Base-by-base conservation (phyloP, 1,140 invertebrate genomes). In the Drosophila serrata region DNA sequence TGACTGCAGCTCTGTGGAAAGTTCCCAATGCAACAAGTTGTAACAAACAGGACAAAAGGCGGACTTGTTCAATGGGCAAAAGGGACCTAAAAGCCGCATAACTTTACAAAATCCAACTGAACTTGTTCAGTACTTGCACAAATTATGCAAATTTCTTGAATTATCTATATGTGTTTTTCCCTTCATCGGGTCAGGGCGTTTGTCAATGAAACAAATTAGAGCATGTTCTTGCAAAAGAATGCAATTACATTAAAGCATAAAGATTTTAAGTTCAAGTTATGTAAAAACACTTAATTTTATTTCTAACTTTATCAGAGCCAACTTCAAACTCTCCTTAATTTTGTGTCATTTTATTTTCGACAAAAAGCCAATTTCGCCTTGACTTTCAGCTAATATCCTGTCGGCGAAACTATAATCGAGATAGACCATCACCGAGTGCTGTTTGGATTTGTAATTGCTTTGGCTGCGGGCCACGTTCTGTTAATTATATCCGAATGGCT, bases 401-500 rank as follows among this genome's bases (percentile, higher is more conserved):
- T 88, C 73, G 85, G 61, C 85, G 59, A 77, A 88, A 90, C 84
- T 88, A 84, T 87, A 72, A 72, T 88, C 86, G 64, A 82, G 67
- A 68, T 79, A 42, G 65, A 53, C 69, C 61, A 75, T 82, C 67
- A 55, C 59, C 67, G 19, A 53, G 46, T 79, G 59, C 59, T 82
- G 67, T 87, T 88, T 75, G 75, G 80, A 80, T 80, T 88, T 72
- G 75, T 87, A 88, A 88, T 87, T 87, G 82, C 70, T 88, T 86
- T 86, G 51, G 45, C 70, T 68, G 62, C 31, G 43, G 75, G 70
- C 70, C 59, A 68, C 87, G 53, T 53, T 65, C 67, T 70, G 76
- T 90, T 84, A 84, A 90, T 90, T 88, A 88, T 84, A 90, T 74
- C 82, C 70, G 53, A 84, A 90, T 88, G 87, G 80, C 70, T 80